Base-by-base conservation (phyloP, 2,797 vertebrate species). In the Periparus ater region DNA sequence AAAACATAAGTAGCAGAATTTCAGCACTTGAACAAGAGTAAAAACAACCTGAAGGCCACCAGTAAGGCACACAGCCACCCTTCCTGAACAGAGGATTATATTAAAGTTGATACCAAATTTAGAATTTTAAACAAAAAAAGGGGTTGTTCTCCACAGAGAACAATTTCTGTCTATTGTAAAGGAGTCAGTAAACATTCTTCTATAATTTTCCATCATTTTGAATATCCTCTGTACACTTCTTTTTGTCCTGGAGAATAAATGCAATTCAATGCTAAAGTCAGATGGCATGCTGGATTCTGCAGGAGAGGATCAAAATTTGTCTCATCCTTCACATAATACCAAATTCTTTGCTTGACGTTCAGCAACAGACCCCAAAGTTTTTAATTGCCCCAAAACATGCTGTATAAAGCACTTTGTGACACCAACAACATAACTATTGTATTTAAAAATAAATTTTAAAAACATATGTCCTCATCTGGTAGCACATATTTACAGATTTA, bases 31-130 rank as follows among this genome's bases (percentile, higher is more conserved):
- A 66, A 81, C 29, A 92, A 96, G 74, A 96, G 76, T 89, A 81
- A 97, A 96, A 93, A 71, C 54, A 71, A 95, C 82, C 85, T 84
- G 48, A 93, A 96, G 62, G 48, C 8, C 23, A 2, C 2, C 8
- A 38, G 16, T 40, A 66, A 30, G 25, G 66, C 17, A 66, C 26
- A 67, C 50, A 96, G 50, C 40, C 50, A 88, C 34, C 2, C 12
- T 74, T 55, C 67, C 74, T 88, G 92, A 92, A 71, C 0, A 68
- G 19, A 50, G 27, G 9, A 75, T 75, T 79, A 63, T 47, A 76
- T 78, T 75, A 76, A 30, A 44, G 51, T 63, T 66, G 32, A 87
- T 73, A 50, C 2, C 8, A 70, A 74, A 71, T 55, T 18, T 18
- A 42, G 22, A 1, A 48, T 36, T 26, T 63, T 82, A 45, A 65